These are phyloP conservation scores for Acanthurus tractus DNA, from an alignment of 2,797 vertebrate species.

Conservation along the genomic window DNA sequence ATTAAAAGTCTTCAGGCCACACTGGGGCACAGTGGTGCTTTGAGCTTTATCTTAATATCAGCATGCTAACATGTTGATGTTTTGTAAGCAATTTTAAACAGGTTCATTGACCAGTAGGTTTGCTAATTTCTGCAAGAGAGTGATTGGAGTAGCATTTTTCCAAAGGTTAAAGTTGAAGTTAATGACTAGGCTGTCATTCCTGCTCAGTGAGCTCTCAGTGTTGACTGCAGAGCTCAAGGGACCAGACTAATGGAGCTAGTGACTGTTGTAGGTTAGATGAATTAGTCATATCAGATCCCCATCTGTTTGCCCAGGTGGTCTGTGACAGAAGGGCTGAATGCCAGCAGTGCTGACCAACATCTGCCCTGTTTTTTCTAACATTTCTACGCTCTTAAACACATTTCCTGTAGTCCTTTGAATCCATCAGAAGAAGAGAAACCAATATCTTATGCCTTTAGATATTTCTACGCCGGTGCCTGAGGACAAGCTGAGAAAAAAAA, in stretches of 20 bases:
- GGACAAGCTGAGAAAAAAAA: slow-evolving; percentile 34
- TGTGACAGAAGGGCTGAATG: slow-evolving; percentile 59
- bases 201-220: slow-evolving; percentile 38
- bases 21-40: background rate
- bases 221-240: slow-evolving; percentile 44
- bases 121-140: background rate
- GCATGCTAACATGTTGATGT: background rate
- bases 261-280: slow-evolving; percentile 70
- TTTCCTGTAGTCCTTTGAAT: slow-evolving; percentile 15
- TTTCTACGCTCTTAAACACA: slow-evolving; percentile 27
- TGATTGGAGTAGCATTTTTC: slow-evolving; percentile 23
- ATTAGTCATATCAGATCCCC: slow-evolving; percentile 80
- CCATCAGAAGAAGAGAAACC: slow-evolving; percentile 15
- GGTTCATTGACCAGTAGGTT: background rate
- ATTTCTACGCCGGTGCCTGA: slow-evolving; percentile 10
- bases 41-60: background rate
- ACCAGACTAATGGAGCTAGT: slow-evolving; percentile 69
- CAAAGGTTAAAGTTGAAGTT: slow-evolving; percentile 33
- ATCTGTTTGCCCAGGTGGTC: slow-evolving; percentile 83
- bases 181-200: slow-evolving; percentile 28
- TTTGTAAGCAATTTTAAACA: no score
- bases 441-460: slow-evolving; percentile 25
- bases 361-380: slow-evolving; percentile 49
- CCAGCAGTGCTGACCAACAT: slow-evolving; percentile 62
- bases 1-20: background rate